Evolutionary conservation across 2,113 vertebrate species (phyloP).

Genomic region (Paralichthys olivaceus): DNA sequence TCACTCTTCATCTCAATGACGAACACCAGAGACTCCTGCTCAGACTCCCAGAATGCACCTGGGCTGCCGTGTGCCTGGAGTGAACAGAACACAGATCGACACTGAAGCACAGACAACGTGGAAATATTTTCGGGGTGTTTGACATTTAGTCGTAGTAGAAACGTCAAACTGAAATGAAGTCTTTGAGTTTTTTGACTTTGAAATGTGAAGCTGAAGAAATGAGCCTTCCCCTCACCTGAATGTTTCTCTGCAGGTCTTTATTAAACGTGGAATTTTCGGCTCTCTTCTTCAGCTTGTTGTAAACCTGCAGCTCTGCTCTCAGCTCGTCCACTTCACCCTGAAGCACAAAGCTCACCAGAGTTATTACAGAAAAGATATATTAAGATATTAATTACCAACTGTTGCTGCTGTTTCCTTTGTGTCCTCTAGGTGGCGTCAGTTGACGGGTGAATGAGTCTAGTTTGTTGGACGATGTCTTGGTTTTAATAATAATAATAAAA

Average conservation of each 20-base stretch:
- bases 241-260: constrained; percentile 88
- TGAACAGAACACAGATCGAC: not conserved
- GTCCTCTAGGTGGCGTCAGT: not conserved
- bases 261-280: constrained; percentile 87
- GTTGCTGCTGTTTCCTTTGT: not conserved
- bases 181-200: too few relatives aligned
- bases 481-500: too few relatives aligned
- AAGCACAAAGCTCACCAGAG: not conserved
- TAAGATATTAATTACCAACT: not conserved
- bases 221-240: constrained; percentile 58
- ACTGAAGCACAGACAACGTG: not conserved
- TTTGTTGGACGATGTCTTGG: not conserved
- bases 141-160: too few relatives aligned
- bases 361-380: too few relatives aligned
- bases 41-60: constrained; percentile 94
- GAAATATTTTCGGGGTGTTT: too few relatives aligned
- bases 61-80: constrained; percentile 90
- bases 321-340: constrained; percentile 78
- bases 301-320: constrained; percentile 84
- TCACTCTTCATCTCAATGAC: constrained; percentile 96
- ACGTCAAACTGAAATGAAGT: too few relatives aligned
- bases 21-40: constrained; percentile 94
- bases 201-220: not conserved
- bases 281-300: constrained; percentile 85
- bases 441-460: not conserved